Base-by-base conservation (phyloP, 2,113 vertebrate genomes). In the Pithys albifrons region DNA sequence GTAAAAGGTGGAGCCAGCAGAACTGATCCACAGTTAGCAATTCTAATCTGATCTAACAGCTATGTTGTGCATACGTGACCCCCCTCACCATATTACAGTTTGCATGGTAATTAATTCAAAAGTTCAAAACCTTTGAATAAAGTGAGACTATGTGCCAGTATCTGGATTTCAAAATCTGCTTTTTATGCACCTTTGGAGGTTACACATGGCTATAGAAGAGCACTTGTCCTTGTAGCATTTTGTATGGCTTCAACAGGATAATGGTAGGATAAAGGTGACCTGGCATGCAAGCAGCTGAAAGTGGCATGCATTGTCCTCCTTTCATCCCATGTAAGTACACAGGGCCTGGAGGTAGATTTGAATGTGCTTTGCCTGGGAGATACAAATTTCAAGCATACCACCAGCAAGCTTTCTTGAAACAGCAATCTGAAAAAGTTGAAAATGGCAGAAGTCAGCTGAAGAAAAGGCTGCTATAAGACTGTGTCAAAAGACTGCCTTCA, bases 181-280 rank as follows among this genome's bases (percentile, higher is more conserved):
- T 46, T 6, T 1, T 12, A 3, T 11, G 24, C 5, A 2, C 12
- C 27, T 54, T n/a, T 27, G 41, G 14, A 45, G 20, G 33, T 43
- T 28, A 12, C 17, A 24, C 1, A 1, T 20, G 6, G 2, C 18
- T 59, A 12, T 6, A 41, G 5, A 13, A 0, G 0, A 33, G 29
- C 15, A 4, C 6, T 58, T 6, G 3, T 52, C 28, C 3, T 19
- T 6, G 8, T 46, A 33, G 8, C 2, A 7, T 5, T 78, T 48
- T 49, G 2, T 12, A 3, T 4, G n/a, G 19, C 35, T 76, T 45
- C 48, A 55, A 45, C 12, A 35, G 23, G 33, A 14, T 18, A 54
- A 23, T 0, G 4, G 20, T 7, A 45, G 49, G 12, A 48, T 48
- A 76, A 48, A 54, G 7, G 19, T 41, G 43, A 18, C 7, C 8